Evolutionary conservation across 1,140 invertebrate genomes (phyloP), one percentile per base, ranked within the genome.

Genomic region (Pseudomyrmex flavicornis): DNA sequence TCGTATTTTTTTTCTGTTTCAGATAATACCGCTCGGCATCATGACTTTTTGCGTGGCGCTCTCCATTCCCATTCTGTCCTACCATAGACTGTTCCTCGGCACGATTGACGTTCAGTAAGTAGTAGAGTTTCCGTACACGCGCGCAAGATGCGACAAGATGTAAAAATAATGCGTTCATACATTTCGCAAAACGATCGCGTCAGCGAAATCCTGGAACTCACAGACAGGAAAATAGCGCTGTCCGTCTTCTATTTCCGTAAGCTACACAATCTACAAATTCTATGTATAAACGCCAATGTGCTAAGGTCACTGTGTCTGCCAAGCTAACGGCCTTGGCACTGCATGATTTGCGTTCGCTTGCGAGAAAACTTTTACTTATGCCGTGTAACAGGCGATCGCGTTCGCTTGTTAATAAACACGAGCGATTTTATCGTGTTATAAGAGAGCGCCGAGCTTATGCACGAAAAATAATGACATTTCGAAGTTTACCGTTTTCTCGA

Each of bases 21-120:
- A 95, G 94, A 0, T 93, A 0, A 52, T 90, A 59, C 95, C 94
- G 46, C 68, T 95, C 44, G 15, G 93, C 13, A 52, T 54, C 0
- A 0, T 94, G 91, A 44, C 12, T 80, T 10, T 65, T 10, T 52
- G 59, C n/a, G 85, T 82, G n/a, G 3, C 88, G 0, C 2, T 73
- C 17, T 77, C 72, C 15, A 7, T 92, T 1, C 70, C 90, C 13
- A 35, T 85, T 10, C 70, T 91, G 13, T 20, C 72, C 26, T 91
- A 84, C 26, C 91, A 91, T 73, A 88, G 85, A 66, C 8, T 89
- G 1, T 92, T 93, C 69, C 22, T 84, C 3, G 93, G 92, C 1
- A 92, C 91, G 17, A 92, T 93, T 22, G 94, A 95, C 62, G 87
- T 94, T 13, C 85, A 88, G 94, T 95, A 89, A 94, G 93, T 92